A percentile compares a stretch with the other conserved stretches of the same genome.
phyloP scores from a whole-genome alignment of 2,797 vertebrate species.

The Pseudochirops corinnae region DNA sequence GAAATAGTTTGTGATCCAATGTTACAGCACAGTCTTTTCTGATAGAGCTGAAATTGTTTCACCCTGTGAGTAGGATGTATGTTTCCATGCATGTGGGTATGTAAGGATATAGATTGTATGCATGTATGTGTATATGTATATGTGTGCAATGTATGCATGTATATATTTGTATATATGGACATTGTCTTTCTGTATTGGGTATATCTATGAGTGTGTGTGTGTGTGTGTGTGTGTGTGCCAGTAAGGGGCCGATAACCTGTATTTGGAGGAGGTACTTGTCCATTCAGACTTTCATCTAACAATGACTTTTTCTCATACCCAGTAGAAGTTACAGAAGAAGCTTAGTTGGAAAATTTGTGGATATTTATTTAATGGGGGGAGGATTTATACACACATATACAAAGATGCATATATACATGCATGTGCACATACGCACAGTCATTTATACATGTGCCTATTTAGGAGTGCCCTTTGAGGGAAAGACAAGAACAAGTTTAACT shows the following conservation, averaged over 20 bases:
- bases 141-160: neutral
- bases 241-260: neutral
- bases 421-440: neutral
- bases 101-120: too few species aligned
- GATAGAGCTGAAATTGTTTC: slow-evolving; percentile 25
- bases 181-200: neutral
- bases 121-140: neutral
- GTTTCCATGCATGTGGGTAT: neutral
- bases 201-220: neutral
- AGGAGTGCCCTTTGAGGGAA: slow-evolving; percentile 52
- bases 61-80: neutral
- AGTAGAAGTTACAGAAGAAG: neutral
- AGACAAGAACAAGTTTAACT: slow-evolving; percentile 72
- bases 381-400: neutral
- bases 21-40: slow-evolving; percentile 72
- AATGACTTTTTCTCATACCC: neutral
- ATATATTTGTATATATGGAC: too few species aligned
- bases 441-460: neutral
- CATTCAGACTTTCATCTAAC: neutral
- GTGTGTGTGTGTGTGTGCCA: neutral
- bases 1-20: slow-evolving; percentile 80
- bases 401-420: neutral
- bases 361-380: neutral
- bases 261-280: neutral
- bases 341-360: neutral